phyloP scores from a whole-genome alignment of 2,113 vertebrate genomes.

The Heterochromis multidens region DNA sequence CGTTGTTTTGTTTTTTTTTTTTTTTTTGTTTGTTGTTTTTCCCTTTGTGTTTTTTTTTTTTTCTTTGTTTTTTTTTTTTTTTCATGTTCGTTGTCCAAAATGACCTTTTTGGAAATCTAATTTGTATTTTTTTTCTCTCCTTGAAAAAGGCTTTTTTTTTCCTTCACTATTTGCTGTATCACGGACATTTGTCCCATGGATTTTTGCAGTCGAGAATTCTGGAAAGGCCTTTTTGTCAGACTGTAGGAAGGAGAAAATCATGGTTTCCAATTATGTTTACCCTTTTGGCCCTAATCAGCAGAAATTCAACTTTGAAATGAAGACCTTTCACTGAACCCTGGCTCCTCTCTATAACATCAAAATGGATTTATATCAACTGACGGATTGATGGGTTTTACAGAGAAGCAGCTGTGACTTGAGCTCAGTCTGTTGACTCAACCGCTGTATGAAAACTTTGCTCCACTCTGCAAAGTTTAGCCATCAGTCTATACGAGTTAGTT shows the following conservation, averaged over 20 bases:
- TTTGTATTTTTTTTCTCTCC: constrained; percentile 61
- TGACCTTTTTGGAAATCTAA: constrained; percentile 79
- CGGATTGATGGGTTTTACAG: constrained; percentile 28
- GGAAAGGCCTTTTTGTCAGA: constrained; percentile 23
- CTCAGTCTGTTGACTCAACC: constrained; percentile 36
- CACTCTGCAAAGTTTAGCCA: constrained; percentile 33
- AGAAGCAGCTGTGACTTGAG: constrained; percentile 45
- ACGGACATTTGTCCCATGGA: constrained; percentile 64
- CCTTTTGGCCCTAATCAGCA: constrained; percentile 7
- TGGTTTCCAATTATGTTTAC: constrained; percentile 27
- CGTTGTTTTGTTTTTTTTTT: constrained; percentile 55
- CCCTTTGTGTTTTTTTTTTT: constrained; percentile 55
- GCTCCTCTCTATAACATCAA: constrained; percentile 45
- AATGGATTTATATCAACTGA: constrained; percentile 43
- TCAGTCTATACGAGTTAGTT: constrained; percentile 43
- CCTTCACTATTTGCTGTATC: constrained; percentile 54
- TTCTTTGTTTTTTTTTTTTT: constrained; percentile 57
- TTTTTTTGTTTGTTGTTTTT: constrained; percentile 53
- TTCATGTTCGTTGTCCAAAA: constrained; percentile 65
- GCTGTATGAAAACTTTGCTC: constrained; percentile 49
- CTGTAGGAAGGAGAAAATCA: constrained; percentile 28
- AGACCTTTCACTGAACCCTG: constrained; percentile 45
- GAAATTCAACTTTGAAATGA: constrained; percentile 37
- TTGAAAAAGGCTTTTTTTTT: constrained; percentile 57
- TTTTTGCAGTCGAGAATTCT: constrained; percentile 49